phyloP scores from a whole-genome alignment of 2,888 invertebrate genomes.

The Mythimna albipuncta region DNA sequence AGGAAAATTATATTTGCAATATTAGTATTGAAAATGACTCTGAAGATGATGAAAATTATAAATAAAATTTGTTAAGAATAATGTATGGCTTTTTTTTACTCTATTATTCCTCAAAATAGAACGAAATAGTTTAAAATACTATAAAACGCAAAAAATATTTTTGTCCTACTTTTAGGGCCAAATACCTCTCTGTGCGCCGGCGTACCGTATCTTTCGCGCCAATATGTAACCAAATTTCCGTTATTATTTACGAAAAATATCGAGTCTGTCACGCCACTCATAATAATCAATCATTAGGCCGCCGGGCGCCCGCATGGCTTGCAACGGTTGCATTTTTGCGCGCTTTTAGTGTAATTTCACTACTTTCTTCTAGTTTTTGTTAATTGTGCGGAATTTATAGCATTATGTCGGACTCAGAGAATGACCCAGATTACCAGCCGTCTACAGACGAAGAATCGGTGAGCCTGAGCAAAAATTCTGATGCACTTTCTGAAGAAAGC shows the following conservation, averaged over 20 bases:
- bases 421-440: constrained; percentile 11
- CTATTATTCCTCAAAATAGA: no score
- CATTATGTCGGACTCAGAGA: not conserved
- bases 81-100: no score
- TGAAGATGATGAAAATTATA: constrained; percentile 14
- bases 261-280: constrained; percentile 10
- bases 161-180: no score
- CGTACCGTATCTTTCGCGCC: not conserved
- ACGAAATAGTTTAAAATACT: no score
- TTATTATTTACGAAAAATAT: constrained; percentile 3
- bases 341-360: no score
- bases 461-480: not conserved
- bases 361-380: no score
- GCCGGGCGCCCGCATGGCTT: constrained; percentile 4
- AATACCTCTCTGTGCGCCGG: no score
- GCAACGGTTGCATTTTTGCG: not conserved
- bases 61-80: no score
- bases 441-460: constrained; percentile 10
- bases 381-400: no score
- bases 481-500: constrained; percentile 12
- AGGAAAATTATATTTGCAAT: constrained; percentile 40
- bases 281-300: constrained; percentile 5
- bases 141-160: no score
- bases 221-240: constrained; percentile 10
- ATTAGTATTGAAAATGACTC: constrained; percentile 31